Conservation (phyloP, 2,797 vertebrate genomes). For the Halcyon leucocephala region DNA sequence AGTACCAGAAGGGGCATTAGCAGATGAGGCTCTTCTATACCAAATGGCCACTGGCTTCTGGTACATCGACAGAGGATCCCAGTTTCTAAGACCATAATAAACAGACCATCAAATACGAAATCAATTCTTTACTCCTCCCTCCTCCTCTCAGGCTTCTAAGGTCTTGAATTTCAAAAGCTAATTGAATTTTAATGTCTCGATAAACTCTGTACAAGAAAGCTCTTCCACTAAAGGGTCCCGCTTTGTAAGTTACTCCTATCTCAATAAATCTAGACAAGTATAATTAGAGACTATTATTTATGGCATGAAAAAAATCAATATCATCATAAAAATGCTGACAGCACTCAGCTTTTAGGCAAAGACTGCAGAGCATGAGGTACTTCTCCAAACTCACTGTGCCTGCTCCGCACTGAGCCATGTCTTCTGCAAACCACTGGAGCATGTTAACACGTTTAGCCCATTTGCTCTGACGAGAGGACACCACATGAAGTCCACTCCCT, state of each 20-base stretch:
- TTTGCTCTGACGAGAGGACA: background rate
- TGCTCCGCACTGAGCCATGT: background rate
- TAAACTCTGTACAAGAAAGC: constrained; percentile 51
- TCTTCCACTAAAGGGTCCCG: constrained; percentile 22
- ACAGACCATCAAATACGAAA: constrained; percentile 14
- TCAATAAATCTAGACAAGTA: constrained; percentile 65
- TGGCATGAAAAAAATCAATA: constrained; percentile 58
- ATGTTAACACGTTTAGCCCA: background rate
- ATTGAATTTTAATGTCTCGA: constrained; percentile 49
- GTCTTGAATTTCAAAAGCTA: constrained; percentile 51
- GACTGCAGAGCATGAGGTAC: background rate
- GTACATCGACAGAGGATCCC: background rate
- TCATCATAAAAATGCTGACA: constrained; percentile 43
- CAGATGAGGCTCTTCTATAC: background rate
- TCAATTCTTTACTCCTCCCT: background rate
- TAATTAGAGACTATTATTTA: constrained; percentile 66
- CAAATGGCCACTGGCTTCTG: background rate
- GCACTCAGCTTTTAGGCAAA: constrained; percentile 4
- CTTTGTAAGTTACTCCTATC: constrained; percentile 50
- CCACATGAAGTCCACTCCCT: background rate
- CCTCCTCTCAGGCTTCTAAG: constrained; percentile 2
- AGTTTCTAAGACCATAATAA: background rate
- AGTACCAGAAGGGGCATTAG: background rate
- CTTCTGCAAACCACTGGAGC: background rate
- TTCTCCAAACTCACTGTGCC: background rate